phyloP scores from a whole-genome alignment of 2,888 invertebrate genomes.

The Clusia tigrina region DNA sequence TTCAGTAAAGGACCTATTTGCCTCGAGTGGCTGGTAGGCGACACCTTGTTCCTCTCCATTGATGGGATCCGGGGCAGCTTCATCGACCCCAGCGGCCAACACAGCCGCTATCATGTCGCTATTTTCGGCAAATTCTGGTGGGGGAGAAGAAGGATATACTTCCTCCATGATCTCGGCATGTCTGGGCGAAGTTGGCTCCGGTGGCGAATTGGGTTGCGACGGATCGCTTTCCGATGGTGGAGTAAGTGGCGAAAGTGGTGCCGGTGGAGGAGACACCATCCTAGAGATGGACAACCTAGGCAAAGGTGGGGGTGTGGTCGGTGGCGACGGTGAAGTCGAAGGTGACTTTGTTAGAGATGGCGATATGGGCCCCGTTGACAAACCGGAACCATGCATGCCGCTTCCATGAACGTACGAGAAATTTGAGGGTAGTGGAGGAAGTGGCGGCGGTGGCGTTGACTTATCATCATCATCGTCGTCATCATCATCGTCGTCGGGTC shows the following conservation, averaged over 20 bases:
- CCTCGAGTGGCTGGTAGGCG: constrained; percentile 40
- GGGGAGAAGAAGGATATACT: constrained; percentile 41
- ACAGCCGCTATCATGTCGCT: constrained; percentile 33
- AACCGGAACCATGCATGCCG: constrained; percentile 21
- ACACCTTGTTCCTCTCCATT: constrained; percentile 33
- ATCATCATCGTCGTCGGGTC: constrained; percentile 44
- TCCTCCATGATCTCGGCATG: constrained; percentile 31
- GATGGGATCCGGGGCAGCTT: constrained; percentile 34
- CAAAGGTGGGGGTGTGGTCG: constrained; percentile 59
- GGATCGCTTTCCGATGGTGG: constrained; percentile 59
- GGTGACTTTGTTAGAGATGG: constrained; percentile 53
- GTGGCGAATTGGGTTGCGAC: constrained; percentile 57
- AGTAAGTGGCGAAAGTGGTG: constrained; percentile 49
- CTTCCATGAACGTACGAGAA: constrained; percentile 56
- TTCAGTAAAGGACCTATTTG: constrained; percentile 53
- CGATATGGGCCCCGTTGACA: constrained; percentile 34
- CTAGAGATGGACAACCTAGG: constrained; percentile 46
- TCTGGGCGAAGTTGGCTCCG: constrained; percentile 36
- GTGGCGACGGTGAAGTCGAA: constrained; percentile 61
- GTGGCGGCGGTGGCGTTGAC: constrained; percentile 55
- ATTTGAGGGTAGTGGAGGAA: constrained; percentile 59
- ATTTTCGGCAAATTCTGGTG: constrained; percentile 39
- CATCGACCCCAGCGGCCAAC: constrained; percentile 39
- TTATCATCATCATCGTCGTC: constrained; percentile 51
- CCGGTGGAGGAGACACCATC: constrained; percentile 55